phyloP scores from a whole-genome alignment of 2,113 vertebrate species.

The Vidua chalybeata region DNA sequence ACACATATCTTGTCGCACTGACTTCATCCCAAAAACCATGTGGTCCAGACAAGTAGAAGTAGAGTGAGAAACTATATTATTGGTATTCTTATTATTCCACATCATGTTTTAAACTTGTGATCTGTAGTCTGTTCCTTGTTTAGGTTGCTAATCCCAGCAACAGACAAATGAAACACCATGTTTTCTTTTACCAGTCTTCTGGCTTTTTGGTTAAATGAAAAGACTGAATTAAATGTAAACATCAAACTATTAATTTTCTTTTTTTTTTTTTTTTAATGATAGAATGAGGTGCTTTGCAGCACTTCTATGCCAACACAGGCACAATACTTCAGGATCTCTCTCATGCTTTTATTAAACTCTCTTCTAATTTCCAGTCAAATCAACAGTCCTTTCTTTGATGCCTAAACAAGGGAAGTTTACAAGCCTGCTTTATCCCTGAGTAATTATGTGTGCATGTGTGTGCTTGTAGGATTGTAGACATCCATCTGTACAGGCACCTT shows the following conservation, averaged over 20 bases:
- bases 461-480: not conserved
- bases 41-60: not conserved
- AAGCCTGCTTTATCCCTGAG: not conserved
- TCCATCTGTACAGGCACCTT: not conserved
- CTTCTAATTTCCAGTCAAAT: not conserved
- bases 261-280: not conserved
- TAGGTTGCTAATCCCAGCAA: not conserved
- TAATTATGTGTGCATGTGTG: not conserved
- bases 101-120: not conserved
- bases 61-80: not conserved
- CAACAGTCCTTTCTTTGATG: not conserved
- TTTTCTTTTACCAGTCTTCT: not conserved
- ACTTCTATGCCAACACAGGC: not conserved
- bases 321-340: not conserved
- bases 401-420: not conserved
- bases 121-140: not conserved
- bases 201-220: not conserved
- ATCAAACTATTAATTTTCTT: not conserved
- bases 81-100: not conserved
- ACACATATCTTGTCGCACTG: not conserved
- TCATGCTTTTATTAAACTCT: not conserved
- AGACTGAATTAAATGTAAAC: not conserved
- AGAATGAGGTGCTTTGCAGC: not conserved
- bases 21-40: not conserved
- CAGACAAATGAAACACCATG: not conserved